Base-by-base conservation (phyloP, 23 tunicate genomes). In the Phallusia fumigata region DNA sequence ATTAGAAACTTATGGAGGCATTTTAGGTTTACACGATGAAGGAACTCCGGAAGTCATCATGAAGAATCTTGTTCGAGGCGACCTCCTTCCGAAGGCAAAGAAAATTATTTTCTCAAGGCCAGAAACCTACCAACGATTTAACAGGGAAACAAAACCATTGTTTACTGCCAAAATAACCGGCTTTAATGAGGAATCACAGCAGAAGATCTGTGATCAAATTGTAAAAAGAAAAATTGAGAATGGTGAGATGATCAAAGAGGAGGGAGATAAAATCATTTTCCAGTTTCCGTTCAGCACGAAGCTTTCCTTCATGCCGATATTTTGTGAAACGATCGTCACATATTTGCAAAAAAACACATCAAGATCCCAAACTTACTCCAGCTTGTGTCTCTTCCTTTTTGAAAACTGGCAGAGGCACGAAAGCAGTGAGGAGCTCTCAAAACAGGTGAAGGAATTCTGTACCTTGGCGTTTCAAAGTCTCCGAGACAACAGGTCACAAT, bases 51-150 rank as follows among this genome's bases (percentile, higher is more conserved):
- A 3, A 3, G 69, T 21, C 69, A 58, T 58, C 16, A 58, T 58
- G 69, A 58, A 58, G 69, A 58, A 58, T 58, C 26, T 58, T 58
- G 3, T 58, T 5, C 28, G 28, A 21, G 69, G 69, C 3, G 28
- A 58, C 69, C 3, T 58, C 8, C 69, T 58, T 24, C 28, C 28
- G 28, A 6, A 1, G 28, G 26, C 69, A 24, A 58, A 24, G 28
- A 58, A 58, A 58, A 16, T 58, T 58, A 58, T 58, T 58, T 58
- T 58, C 69, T 58, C 69, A 13, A 58, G 69, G 69, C 69, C 69
- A 13, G 3, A 22, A 22, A 58, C 69, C 28, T 58, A 58, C 13
- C 26, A 58, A 5, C 69, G 69, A 6, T 24, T 58, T 24, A 24
- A 24, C 16, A 8, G 28, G 28, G 28, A 58, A 58, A 58, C 69